Percentiles rank a stretch among this genome's conserved stretches.
Evolutionary conservation across 2,888 invertebrate species (phyloP).

Genomic region (Microctonus hyperodae): DNA sequence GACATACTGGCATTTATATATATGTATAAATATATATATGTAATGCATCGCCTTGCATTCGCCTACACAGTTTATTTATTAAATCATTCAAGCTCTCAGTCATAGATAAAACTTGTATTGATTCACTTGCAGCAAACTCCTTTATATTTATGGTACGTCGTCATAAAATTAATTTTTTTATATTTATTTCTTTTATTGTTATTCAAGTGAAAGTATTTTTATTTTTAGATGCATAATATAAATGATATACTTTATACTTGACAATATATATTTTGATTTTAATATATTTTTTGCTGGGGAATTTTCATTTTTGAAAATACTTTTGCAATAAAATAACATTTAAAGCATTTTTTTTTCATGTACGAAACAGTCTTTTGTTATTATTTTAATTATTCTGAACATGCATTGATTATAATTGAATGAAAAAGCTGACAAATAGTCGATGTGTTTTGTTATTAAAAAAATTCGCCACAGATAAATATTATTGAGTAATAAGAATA

Average conservation of each 20-base stretch:
- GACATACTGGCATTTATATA: slow-evolving; percentile 48
- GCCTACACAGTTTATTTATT: neutral
- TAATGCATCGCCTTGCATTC: too few relatives aligned
- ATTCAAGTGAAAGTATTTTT: neutral
- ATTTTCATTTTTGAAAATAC: too few relatives aligned
- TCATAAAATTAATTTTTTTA: neutral
- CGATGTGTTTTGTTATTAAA: neutral
- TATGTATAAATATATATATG: too few relatives aligned
- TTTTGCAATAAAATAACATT: too few relatives aligned
- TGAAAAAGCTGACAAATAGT: neutral
- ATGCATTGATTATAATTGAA: neutral
- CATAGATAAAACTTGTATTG: neutral
- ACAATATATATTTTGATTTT: too few relatives aligned
- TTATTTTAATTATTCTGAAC: too few relatives aligned
- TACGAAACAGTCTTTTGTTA: too few relatives aligned
- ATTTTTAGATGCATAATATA: neutral
- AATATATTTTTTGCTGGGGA: too few relatives aligned
- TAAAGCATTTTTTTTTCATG: too few relatives aligned
- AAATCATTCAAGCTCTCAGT: neutral
- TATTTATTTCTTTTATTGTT: neutral
- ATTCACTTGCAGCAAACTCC: neutral
- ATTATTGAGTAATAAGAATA: neutral
- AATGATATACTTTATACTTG: too few relatives aligned
- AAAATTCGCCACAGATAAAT: neutral
- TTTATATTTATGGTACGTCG: neutral